phyloP scores from a whole-genome alignment of 2,888 invertebrate species.

The Ichneumon xanthorius region DNA sequence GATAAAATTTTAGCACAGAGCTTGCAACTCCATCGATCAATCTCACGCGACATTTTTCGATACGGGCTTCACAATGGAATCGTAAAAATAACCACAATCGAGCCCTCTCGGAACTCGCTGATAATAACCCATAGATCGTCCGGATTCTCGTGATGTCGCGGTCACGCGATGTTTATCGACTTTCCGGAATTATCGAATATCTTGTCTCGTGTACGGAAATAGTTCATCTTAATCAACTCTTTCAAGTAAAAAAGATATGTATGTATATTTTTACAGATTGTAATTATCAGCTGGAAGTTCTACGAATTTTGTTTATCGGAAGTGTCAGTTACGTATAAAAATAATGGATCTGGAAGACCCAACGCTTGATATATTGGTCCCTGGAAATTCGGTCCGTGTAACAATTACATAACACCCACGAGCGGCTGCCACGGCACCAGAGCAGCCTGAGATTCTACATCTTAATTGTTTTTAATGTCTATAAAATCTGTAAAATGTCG shows the following conservation, averaged over 20 bases:
- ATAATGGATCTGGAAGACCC: not conserved
- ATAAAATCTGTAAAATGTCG: not conserved
- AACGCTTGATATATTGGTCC: not conserved
- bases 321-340: not conserved
- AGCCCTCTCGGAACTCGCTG: constrained; percentile 13
- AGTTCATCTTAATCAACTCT: not conserved
- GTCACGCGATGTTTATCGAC: not conserved
- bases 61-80: not conserved
- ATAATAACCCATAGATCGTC: not conserved
- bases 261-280: not conserved
- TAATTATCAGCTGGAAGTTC: not conserved
- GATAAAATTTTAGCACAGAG: not conserved
- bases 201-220: not conserved
- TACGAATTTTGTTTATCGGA: not conserved
- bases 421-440: not conserved
- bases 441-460: constrained; percentile 1
- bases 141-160: not conserved
- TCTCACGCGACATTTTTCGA: constrained; percentile 3
- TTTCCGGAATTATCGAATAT: not conserved
- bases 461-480: not conserved
- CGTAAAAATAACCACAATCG: not conserved
- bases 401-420: not conserved
- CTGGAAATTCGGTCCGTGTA: not conserved
- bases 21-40: not conserved
- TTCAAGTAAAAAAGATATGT: not conserved